Evolutionary conservation across 2,113 vertebrate genomes (phyloP), one percentile per base, ranked within the genome.

Genomic region (Protobothrops mucrosquamatus): DNA sequence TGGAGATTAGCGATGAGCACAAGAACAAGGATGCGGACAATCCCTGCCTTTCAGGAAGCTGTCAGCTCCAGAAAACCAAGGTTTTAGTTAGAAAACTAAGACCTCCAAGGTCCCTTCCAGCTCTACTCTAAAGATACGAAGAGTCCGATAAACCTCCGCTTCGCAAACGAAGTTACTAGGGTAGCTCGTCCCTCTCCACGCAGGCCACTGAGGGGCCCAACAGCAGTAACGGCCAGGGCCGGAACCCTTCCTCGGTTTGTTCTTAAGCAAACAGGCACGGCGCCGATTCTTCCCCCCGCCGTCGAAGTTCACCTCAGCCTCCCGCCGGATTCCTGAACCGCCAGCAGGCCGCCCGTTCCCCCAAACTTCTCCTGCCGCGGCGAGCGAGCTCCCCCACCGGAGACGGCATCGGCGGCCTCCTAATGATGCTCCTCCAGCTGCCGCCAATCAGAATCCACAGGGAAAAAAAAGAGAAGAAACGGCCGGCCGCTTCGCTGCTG

Each of bases 361-460:
- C 4, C 86, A 18, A 54, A n/a, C 51, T 20, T 20, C 51, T 18
- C 48, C 57, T 24, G 22, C 55, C 34, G 23, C 87, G 55, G 87
- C 52, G 7, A 43, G 43, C 7, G 18, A 3, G 18, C 18, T 22
- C 74, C 54, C 15, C 29, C 85, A 24, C 12, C 4, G 85, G 74
- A 81, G 74, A 81, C 46, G 2, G 51, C 86, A 2, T 18, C 26
- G 86, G 11, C 86, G 6, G 14, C 29, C 87, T 8, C 18, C 52
- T 22, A 7, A 9, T 10, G 51, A 9, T n/a, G 46, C 43, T 56
- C 1, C 18, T 5, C 1, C 1, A 0, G 0, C 54, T 15, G 29
- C 46, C 3, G 64, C 93, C 93, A 64, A 93, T 92, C 87, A 92
- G 55, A 86, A 20, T 3, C 46, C 34, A 22, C 11, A 11, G 3